These are phyloP conservation scores for Spilosoma lubricipeda DNA, from an alignment of 2,888 invertebrate species.

Conservation along the genomic window DNA sequence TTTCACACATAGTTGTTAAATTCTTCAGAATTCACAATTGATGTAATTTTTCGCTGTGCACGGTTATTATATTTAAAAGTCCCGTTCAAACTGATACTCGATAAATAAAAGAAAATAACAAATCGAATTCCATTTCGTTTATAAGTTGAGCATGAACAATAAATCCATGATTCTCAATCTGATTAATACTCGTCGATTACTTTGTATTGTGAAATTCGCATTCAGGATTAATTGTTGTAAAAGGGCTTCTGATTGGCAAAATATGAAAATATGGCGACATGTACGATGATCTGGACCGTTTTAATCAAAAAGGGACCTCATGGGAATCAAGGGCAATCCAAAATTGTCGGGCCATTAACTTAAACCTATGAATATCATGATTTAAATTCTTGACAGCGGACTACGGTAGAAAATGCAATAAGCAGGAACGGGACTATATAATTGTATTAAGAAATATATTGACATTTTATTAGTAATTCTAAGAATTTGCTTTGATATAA, in stretches of 20 bases:
- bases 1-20: neutral
- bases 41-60: neutral
- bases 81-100: neutral
- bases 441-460: neutral
- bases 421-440: neutral
- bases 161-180: constrained; percentile 27
- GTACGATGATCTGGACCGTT: neutral
- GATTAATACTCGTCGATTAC: constrained; percentile 20
- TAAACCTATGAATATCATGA: neutral
- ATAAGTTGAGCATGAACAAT: constrained; percentile 1
- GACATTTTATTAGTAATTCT: neutral
- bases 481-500: neutral
- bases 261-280: neutral
- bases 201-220: constrained; percentile 2
- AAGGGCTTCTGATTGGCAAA: neutral
- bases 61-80: constrained; percentile 8
- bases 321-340: neutral
- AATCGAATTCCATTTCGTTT: constrained; percentile 11
- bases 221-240: neutral
- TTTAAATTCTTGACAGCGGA: neutral
- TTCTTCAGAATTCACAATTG: neutral
- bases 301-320: neutral
- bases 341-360: neutral
- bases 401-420: neutral
- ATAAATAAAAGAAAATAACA: constrained; percentile 11